Conservation (phyloP, 2,888 invertebrate species). For the Drosophila lutescens region DNA sequence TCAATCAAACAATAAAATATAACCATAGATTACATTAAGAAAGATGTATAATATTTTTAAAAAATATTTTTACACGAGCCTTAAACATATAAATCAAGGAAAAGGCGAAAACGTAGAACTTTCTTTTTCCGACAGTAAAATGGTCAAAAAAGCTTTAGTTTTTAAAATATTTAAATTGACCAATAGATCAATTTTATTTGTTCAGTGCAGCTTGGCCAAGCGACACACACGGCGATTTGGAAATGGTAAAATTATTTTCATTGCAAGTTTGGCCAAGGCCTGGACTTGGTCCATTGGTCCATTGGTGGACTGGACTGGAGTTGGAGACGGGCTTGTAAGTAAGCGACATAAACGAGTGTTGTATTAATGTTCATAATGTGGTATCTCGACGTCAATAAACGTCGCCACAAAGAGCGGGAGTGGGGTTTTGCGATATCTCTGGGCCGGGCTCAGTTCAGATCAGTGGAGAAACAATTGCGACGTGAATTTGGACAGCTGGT, state of each 20-base stretch:
- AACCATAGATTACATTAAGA: too few relatives aligned
- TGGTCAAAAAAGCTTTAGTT: not conserved
- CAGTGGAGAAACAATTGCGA: constrained; percentile 55
- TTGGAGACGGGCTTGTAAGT: constrained; percentile 75
- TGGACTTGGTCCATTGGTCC: constrained; percentile 44
- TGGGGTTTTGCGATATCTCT: not conserved
- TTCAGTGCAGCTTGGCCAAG: constrained; percentile 9
- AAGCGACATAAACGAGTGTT: constrained; percentile 84
- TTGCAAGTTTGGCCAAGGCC: constrained; percentile 48
- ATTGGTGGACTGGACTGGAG: constrained; percentile 3
- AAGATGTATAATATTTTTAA: too few relatives aligned
- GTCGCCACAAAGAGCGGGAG: constrained; percentile 65
- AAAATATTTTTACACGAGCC: too few relatives aligned
- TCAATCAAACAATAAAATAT: too few relatives aligned
- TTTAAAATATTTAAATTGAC: not conserved
- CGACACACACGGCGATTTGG: constrained; percentile 75
- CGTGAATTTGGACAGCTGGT: constrained; percentile 63
- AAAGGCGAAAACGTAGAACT: too few relatives aligned
- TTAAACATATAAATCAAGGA: too few relatives aligned
- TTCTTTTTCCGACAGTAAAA: too few relatives aligned
- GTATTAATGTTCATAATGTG: constrained; percentile 84
- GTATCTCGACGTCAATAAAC: constrained; percentile 84
- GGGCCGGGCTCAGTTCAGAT: constrained; percentile 46
- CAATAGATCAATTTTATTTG: not conserved
- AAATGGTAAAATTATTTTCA: constrained; percentile 81